Evolutionary conservation across 2,888 invertebrate genomes (phyloP).

Genomic region (Pogonocherus hispidulus): DNA sequence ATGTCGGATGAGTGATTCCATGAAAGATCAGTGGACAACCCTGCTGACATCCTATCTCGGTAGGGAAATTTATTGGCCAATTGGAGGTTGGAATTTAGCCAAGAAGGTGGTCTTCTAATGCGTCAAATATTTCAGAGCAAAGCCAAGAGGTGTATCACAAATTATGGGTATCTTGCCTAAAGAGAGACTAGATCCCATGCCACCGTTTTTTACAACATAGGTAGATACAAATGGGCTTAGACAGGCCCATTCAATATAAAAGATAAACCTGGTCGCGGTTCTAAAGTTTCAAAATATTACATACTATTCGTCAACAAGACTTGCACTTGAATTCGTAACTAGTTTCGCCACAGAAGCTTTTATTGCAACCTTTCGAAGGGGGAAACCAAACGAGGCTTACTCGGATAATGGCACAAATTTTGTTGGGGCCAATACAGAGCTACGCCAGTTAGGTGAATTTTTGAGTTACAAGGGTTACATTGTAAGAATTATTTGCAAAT

Average conservation of each 20-base stretch:
- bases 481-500: background rate
- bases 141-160: slow-evolving; percentile 9
- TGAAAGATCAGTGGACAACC: slow-evolving; percentile 33
- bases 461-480: background rate
- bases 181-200: slow-evolving; percentile 26
- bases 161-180: slow-evolving; percentile 36
- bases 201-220: slow-evolving; percentile 35
- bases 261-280: slow-evolving; percentile 27
- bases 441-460: slow-evolving; percentile 11
- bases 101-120: slow-evolving; percentile 36
- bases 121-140: slow-evolving; percentile 37
- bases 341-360: slow-evolving; percentile 9
- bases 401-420: slow-evolving; percentile 26
- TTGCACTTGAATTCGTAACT: slow-evolving; percentile 12
- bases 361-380: slow-evolving; percentile 17
- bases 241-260: slow-evolving; percentile 38
- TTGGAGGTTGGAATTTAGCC: slow-evolving; percentile 36
- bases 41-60: slow-evolving; percentile 39
- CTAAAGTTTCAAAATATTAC: slow-evolving; percentile 27
- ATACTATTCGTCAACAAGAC: slow-evolving; percentile 28
- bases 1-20: no score
- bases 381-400: slow-evolving; percentile 17
- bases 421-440: slow-evolving; percentile 25
- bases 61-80: slow-evolving; percentile 35
- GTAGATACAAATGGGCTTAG: no score